Evolutionary conservation across 2,888 invertebrate genomes (phyloP).

Genomic region (Apamea monoglypha): DNA sequence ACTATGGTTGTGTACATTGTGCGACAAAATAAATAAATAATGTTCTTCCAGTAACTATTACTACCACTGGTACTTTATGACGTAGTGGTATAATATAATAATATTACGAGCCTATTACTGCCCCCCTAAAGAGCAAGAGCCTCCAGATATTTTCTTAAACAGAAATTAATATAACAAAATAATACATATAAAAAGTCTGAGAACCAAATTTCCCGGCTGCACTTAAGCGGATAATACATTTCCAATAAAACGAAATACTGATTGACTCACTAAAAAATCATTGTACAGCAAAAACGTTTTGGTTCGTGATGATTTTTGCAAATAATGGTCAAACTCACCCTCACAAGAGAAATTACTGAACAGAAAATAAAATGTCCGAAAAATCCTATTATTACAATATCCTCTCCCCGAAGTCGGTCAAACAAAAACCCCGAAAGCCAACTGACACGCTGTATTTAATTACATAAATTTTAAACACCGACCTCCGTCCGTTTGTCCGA

Average conservation of each 20-base stretch:
- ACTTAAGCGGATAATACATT: too few relatives aligned
- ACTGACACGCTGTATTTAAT: constrained; percentile 76
- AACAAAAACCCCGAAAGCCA: constrained; percentile 65
- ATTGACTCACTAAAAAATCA: too few relatives aligned
- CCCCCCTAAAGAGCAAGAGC: neutral
- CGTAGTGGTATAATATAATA: neutral
- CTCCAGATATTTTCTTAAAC: neutral
- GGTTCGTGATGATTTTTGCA: neutral
- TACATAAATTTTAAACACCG: constrained; percentile 71
- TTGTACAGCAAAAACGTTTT: neutral
- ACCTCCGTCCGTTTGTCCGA: constrained; percentile 72
- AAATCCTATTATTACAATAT: constrained; percentile 44
- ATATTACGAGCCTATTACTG: neutral
- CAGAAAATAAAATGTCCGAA: constrained; percentile 10
- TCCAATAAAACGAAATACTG: neutral
- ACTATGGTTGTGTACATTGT: too few relatives aligned
- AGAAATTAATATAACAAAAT: too few relatives aligned
- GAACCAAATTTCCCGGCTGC: too few relatives aligned
- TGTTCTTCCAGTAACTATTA: too few relatives aligned
- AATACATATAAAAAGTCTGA: too few relatives aligned
- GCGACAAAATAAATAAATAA: too few relatives aligned
- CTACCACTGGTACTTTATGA: too few relatives aligned
- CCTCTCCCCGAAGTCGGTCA: constrained; percentile 54
- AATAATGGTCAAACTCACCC: neutral
- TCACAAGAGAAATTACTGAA: neutral